Evolutionary conservation across 1,140 invertebrate species (phyloP), one percentile per base, ranked within the genome.

Genomic region (Mycetomoellerius zeteki): DNA sequence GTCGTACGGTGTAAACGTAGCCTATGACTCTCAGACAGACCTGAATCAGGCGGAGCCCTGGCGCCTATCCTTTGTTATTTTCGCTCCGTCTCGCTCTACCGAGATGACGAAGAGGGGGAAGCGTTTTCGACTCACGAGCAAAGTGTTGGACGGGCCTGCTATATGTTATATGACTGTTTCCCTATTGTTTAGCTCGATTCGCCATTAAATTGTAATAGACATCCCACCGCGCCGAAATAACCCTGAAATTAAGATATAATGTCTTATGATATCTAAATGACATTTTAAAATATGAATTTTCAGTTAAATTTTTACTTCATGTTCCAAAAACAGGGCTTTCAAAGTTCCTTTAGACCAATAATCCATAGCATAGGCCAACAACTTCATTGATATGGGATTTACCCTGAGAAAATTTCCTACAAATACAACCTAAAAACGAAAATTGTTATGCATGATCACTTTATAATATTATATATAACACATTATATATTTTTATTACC

Each of bases 331-430:
- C 16, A 99, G 96, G 27, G 99, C 99, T 95, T 99, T 99, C 86
- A 99, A 96, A 24, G 98, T 98, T 67, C 99, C 99, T 85, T 98
- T 97, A 2, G 99, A 99, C 99, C 99, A 99, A 95, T 99, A 99
- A 91, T 99, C 98, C 99, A 99, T 99, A 6, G 99, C 99, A 96
- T 98, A 99, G 0, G 99, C 98, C 64, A 99, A 96, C 78, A 99
- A 96, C 95, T 99, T 99, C 98, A 99, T 99, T 0, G 99, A 99
- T 90, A 99, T 98, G 52, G 98, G 98, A 96, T 99, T 99, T 16
- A 99, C 99, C 73, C 99, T 97, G 19, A 99, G 96, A 95, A 99
- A 99, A 95, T 99, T 99, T 0, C 99, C 99, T 88, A 99, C 98
- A 96, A 99, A 99, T 54, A 99, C 98, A 64, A 99, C 99, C 98